Base-by-base conservation (phyloP, 2,888 invertebrate genomes). In the Cantharis rufa region DNA sequence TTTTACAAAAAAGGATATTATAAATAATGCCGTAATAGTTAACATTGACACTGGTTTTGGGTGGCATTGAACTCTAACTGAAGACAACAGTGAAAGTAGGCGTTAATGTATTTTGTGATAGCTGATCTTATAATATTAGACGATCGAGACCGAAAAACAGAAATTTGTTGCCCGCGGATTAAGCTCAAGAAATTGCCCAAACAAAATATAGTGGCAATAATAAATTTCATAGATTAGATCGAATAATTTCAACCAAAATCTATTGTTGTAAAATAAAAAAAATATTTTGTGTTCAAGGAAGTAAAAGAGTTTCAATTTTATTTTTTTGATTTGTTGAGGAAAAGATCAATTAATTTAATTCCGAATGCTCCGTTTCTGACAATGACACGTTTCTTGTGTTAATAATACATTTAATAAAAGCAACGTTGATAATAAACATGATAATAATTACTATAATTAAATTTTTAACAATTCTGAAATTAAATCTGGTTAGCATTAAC, bases 31-130 rank as follows among this genome's bases (percentile, higher is more conserved):
- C 66, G 78, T 74, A 75, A 72, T 69, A 71, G 64, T 75, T 69
- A 75, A 70, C 78, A 78, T 70, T 78, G 78, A 72, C 78, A 75
- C 69, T 78, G 78, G 72, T 66, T 61, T 62, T 71, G 70, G 64
- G 64, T 78, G 78, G 78, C 78, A 78, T 70, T 78, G 78, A 77
- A 77, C 77, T 71, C 72, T 16, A 13, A 69, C 48, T 69, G 61
- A 69, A 24, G 76, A 75, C 72, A 72, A 69, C 72, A 76, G 76
- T 76, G 76, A 76, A 76, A 76, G 76, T 76, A 69, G 76, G 76
- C 76, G 76, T 72, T 61, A 62, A 69, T 71, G 69, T 71, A 72
- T 76, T 28, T 66, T 68, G 63, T 76, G 69, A 72, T 71, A 64
- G 48, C 72, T 64, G 48, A 73, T 73, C 73, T 62, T 73, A 62